Evolutionary conservation across 2,113 vertebrate genomes (phyloP).

Genomic region (Cygnus buccinator): DNA sequence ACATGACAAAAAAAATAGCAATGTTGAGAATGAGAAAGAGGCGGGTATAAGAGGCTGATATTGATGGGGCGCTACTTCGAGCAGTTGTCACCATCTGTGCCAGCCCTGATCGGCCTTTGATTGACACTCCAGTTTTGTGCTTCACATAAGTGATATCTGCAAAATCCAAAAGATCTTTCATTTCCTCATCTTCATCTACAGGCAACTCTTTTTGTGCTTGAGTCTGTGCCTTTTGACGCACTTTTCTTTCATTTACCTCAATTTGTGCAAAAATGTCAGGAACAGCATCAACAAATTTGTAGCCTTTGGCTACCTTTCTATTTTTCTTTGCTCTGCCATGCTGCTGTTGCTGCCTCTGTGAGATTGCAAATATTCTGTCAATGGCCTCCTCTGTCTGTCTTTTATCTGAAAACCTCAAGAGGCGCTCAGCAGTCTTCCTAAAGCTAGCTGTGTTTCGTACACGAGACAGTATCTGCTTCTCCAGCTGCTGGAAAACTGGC

Average conservation of each 20-base stretch:
- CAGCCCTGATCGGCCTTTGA: slow-evolving; percentile 80
- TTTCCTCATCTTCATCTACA: slow-evolving; percentile 87
- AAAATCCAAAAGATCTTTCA: slow-evolving; percentile 91
- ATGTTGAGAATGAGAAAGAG: slow-evolving; percentile 95
- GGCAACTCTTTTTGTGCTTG: slow-evolving; percentile 86
- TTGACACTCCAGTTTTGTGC: slow-evolving; percentile 75
- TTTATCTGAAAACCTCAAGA: slow-evolving; percentile 91
- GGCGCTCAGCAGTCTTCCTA: slow-evolving; percentile 88
- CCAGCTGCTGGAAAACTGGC: slow-evolving; percentile 93
- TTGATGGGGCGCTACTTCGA: slow-evolving; percentile 74
- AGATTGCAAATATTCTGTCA: slow-evolving; percentile 89
- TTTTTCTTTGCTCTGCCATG: slow-evolving; percentile 80
- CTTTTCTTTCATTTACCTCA: slow-evolving; percentile 90
- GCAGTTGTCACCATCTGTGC: slow-evolving; percentile 76
- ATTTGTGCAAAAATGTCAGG: slow-evolving; percentile 96
- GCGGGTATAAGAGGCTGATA: slow-evolving; percentile 87
- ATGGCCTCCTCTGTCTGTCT: slow-evolving; percentile 89
- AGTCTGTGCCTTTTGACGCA: slow-evolving; percentile 86
- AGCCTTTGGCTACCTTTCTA: slow-evolving; percentile 79
- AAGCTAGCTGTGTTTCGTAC: slow-evolving; percentile 90
- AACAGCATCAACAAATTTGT: slow-evolving; percentile 86
- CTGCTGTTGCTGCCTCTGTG: slow-evolving; percentile 79
- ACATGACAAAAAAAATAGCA: slow-evolving; percentile 91
- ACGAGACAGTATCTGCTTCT: slow-evolving; percentile 90
- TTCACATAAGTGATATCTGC: slow-evolving; percentile 81